Evolutionary conservation across 1,140 invertebrate genomes (phyloP).

Genomic region (Calephelis virginiensis): DNA sequence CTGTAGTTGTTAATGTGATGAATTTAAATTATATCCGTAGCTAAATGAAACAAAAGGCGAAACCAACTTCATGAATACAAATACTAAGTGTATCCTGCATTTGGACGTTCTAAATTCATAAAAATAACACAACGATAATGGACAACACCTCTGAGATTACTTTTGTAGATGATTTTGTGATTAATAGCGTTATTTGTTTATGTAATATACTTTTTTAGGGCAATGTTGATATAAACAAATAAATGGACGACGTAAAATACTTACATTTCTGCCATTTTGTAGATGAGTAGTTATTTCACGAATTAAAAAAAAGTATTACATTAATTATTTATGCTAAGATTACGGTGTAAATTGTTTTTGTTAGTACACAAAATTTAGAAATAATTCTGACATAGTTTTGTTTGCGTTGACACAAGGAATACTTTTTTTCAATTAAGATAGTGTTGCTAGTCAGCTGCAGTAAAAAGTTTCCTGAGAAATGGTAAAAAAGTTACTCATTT

Average conservation of each 20-base stretch:
- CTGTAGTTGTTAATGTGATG: neutral
- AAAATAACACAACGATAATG: neutral
- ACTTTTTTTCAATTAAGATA: neutral
- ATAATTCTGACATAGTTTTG: conserved; percentile 72
- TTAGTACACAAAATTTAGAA: conserved; percentile 67
- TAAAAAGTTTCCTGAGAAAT: too few species aligned
- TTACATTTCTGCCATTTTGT: conserved; percentile 68
- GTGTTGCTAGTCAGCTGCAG: too few species aligned
- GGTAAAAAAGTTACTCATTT: too few species aligned
- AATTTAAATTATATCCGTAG: conserved; percentile 4
- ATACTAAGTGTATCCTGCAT: neutral
- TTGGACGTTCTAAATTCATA: neutral
- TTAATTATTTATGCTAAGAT: conserved; percentile 43
- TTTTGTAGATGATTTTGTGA: neutral
- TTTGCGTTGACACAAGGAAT: conserved; percentile 64
- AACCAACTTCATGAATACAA: neutral
- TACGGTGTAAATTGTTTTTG: conserved; percentile 53
- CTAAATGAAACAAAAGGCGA: conserved; percentile 5
- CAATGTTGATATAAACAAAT: conserved; percentile 39
- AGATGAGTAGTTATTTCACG: conserved; percentile 35
- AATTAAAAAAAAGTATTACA: conserved; percentile 53
- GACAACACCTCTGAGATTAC: neutral
- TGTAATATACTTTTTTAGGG: conserved; percentile 9
- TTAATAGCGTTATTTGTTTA: conserved; percentile 4
- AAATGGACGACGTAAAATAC: conserved; percentile 32